phyloP scores from a whole-genome alignment of 92 coral and sea anemone species.

The Diadumene lineata region DNA sequence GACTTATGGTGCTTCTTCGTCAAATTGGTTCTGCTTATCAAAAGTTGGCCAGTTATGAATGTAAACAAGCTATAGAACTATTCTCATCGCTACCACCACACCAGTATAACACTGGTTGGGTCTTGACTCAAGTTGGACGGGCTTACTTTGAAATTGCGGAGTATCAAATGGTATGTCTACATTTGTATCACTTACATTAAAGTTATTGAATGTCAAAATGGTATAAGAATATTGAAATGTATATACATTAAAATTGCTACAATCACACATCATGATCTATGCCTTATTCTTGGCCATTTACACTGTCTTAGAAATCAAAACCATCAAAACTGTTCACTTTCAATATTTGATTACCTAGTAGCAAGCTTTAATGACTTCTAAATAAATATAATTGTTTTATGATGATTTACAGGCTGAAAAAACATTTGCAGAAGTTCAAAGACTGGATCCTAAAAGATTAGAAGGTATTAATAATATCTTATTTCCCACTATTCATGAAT shows the following conservation, averaged over 20 bases:
- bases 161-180: slow-evolving; percentile 73
- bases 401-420: slow-evolving; percentile 85
- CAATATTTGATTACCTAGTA: too few relatives aligned
- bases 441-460: slow-evolving; percentile 75
- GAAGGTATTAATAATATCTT: slow-evolving; percentile 70
- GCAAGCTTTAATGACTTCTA: too few relatives aligned
- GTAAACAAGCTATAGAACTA: slow-evolving; percentile 77
- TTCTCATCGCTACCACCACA: slow-evolving; percentile 80
- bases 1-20: slow-evolving; percentile 83
- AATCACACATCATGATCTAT: too few relatives aligned
- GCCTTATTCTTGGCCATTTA: too few relatives aligned
- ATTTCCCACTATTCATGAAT: too few relatives aligned
- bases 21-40: slow-evolving; percentile 91
- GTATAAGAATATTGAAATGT: too few relatives aligned
- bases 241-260: too few relatives aligned
- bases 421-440: slow-evolving; percentile 80
- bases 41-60: slow-evolving; percentile 82
- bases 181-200: too few relatives aligned
- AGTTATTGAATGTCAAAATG: too few relatives aligned
- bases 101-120: slow-evolving; percentile 97
- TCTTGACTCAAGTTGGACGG: slow-evolving; percentile 90
- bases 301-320: too few relatives aligned
- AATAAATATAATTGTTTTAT: too few relatives aligned
- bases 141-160: slow-evolving; percentile 96
- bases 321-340: too few relatives aligned